Base-by-base conservation (phyloP, 2,797 vertebrate species). In the Hybognathus amarus region DNA sequence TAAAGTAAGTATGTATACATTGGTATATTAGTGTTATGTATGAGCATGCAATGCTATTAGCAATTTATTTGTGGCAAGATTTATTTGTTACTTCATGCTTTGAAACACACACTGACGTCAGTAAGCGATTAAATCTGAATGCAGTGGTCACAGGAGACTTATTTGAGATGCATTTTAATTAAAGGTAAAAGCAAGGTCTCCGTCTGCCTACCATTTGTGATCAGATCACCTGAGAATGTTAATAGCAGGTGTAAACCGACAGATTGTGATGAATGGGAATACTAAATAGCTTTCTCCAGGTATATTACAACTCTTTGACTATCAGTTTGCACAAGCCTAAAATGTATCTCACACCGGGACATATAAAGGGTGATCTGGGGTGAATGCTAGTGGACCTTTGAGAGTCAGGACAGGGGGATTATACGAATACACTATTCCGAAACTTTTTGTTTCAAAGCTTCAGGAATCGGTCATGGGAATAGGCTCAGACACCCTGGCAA, bases 371-470 rank as follows among this genome's bases (percentile, higher is more conserved):
- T 61, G 12, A 70, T 17, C 36, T 82, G 17, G n/a, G 33, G 6
- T 56, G 80, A 80, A 47, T 27, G 50, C 78, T 66, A 66, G 56
- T 50, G 70, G 70, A 54, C 59, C n/a, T 75, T 75, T 40, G 52
- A 54, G 40, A 47, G 3, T 83, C 30, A 68, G 61, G 61, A 67
- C 11, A 22, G n/a, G 27, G 36, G 61, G 42, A 74, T 81, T 50
- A 74, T 81, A 47, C 61, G 24, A 71, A 80, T 38, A 50, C 40
- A 45, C 79, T 36, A 81, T 74, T 38, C 30, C 30, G 50, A 74
- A 74, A 82, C 45, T 20, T 74, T 63, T 74, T 74, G 80, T 82
- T 82, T 74, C 45, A 27, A 82, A 82, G 63, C 71, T 67, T 75
- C 54, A 75, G 24, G 47, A 76, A 77, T 77, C 18, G 3, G 73